phyloP scores from a whole-genome alignment of 2,113 vertebrate species.

The Psittacus erithacus region DNA sequence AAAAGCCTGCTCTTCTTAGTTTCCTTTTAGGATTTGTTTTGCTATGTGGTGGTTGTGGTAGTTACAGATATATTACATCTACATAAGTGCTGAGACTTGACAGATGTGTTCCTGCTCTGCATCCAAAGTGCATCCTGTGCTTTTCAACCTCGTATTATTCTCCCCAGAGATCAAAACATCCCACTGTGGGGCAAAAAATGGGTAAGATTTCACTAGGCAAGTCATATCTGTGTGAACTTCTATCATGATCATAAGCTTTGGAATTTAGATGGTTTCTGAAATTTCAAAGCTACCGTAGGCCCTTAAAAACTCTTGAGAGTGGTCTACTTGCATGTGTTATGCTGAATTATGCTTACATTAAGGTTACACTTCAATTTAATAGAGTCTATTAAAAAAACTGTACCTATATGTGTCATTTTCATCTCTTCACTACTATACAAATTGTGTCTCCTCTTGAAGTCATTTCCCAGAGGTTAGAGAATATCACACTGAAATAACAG shows the following conservation, averaged over 20 bases:
- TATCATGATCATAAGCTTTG: background rate
- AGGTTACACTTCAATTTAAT: background rate
- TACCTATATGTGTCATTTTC: background rate
- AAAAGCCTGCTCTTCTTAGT: background rate
- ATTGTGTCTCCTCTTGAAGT: background rate
- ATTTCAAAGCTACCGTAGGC: background rate
- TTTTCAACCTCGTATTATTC: background rate
- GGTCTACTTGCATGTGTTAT: background rate
- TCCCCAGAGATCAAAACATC: background rate
- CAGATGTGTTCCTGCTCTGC: background rate
- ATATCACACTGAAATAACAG: constrained; percentile 16
- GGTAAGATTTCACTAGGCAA: background rate
- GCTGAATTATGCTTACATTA: background rate
- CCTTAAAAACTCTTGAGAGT: background rate
- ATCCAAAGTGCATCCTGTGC: background rate
- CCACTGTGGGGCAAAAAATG: background rate
- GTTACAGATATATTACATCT: background rate
- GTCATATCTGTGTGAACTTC: background rate
- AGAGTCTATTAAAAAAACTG: background rate
- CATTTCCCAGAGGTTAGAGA: background rate
- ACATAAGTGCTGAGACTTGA: background rate
- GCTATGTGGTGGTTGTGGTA: background rate
- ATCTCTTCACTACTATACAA: background rate
- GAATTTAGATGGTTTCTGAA: background rate
- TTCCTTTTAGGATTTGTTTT: background rate